Conservation (phyloP, 2,113 vertebrate species). For the Psophia crepitans region DNA sequence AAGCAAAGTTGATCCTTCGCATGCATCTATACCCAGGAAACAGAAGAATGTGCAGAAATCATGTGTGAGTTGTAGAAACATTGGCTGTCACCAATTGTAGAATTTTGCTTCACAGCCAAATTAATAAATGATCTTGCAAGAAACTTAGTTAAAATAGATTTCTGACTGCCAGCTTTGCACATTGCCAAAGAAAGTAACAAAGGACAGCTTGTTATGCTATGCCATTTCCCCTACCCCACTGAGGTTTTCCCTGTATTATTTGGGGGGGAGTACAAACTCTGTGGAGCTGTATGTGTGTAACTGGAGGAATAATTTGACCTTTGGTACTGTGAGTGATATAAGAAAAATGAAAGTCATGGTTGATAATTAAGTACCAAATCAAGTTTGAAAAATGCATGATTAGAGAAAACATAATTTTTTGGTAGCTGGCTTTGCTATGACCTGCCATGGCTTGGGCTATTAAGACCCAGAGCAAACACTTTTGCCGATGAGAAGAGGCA, state of each 20-base stretch:
- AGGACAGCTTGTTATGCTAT: not conserved
- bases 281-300: not conserved
- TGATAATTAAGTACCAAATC: not conserved
- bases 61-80: not conserved
- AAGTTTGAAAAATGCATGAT: not conserved
- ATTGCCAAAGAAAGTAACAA: not conserved
- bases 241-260: not conserved
- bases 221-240: not conserved
- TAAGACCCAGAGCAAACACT: not conserved
- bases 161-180: not conserved
- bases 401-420: not conserved
- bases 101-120: not conserved
- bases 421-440: not conserved
- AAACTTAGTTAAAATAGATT: not conserved
- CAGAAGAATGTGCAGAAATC: not conserved
- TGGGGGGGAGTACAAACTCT: not conserved
- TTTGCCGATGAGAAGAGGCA: not conserved
- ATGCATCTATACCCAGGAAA: not conserved
- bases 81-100: not conserved
- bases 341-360: not conserved
- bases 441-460: not conserved
- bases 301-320: not conserved
- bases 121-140: not conserved
- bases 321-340: not conserved
- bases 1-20: not conserved